Conservation (phyloP, 2,797 vertebrate species). For the Poeciliopsis turneri region DNA sequence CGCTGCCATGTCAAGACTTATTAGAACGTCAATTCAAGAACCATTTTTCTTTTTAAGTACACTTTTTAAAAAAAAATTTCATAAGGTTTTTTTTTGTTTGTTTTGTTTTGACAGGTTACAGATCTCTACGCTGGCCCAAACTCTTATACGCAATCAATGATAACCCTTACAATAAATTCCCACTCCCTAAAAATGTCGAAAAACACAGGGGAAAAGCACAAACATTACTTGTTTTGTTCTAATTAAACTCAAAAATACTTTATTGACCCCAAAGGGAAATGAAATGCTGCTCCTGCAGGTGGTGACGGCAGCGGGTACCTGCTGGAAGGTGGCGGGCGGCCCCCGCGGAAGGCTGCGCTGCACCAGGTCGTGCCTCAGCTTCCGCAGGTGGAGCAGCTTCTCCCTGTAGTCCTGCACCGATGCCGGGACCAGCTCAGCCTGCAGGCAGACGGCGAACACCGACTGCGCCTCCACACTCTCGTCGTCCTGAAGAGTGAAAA, state of each 20-base stretch:
- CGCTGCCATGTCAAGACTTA: background rate
- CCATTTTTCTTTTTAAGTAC: background rate
- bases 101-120: too few species aligned
- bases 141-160: too few species aligned
- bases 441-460: conserved; percentile 87
- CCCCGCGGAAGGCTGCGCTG: conserved; percentile 79
- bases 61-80: too few species aligned
- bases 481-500: conserved; percentile 76
- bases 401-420: conserved; percentile 95
- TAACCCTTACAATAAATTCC: too few species aligned
- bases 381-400: conserved; percentile 92
- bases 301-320: conserved; percentile 76
- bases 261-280: too few species aligned
- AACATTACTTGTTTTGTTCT: too few species aligned
- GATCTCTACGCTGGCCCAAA: too few species aligned
- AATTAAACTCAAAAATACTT: background rate
- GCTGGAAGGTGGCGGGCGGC: conserved; percentile 74
- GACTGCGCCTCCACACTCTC: conserved; percentile 77
- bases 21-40: background rate
- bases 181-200: background rate
- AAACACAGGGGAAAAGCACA: background rate
- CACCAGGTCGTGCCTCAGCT: conserved; percentile 91
- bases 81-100: too few species aligned
- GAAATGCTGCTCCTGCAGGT: too few species aligned
- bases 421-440: conserved; percentile 93